A percentile compares a stretch with the other conserved stretches of the same genome.
These are phyloP conservation scores for Hippasteria phrygiana DNA, from an alignment of 53 echinoderm and acorn worm species.

Conservation along the genomic window DNA sequence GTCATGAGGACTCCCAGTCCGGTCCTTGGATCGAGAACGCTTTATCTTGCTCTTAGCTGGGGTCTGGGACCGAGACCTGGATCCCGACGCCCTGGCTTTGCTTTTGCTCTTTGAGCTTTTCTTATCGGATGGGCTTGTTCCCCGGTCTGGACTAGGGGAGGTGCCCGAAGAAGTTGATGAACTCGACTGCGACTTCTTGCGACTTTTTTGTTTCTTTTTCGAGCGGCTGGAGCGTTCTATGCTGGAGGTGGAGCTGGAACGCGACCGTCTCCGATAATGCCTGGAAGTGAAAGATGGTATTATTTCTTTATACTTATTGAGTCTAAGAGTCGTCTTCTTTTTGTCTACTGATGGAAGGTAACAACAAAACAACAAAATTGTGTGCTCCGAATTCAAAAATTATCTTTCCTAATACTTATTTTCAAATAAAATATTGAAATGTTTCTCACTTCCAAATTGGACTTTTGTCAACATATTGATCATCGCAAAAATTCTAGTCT, in stretches of 20 bases:
- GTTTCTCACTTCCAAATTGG: no score
- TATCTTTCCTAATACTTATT: no score
- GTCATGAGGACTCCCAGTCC: neutral
- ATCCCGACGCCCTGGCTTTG: neutral
- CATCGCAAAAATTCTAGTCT: no score
- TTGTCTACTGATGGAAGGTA: no score
- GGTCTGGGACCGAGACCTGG: conserved; percentile 25
- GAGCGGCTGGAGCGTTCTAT: conserved; percentile 55
- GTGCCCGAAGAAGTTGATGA: conserved; percentile 39
- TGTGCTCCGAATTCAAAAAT: no score
- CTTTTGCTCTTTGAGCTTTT: conserved; percentile 36
- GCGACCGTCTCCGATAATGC: conserved; percentile 73
- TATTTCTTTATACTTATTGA: no score
- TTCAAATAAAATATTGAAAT: no score
- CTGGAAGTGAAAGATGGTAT: conserved; percentile 18
- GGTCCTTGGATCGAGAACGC: conserved; percentile 9
- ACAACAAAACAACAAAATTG: no score
- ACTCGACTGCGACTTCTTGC: conserved; percentile 32
- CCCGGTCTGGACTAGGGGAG: conserved; percentile 44
- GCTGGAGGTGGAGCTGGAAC: conserved; percentile 59
- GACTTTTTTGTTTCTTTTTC: conserved; percentile 20
- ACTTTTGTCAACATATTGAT: no score
- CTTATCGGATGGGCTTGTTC: neutral
- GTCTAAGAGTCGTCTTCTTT: no score
- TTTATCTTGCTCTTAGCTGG: conserved; percentile 24